Evolutionary conservation across 2,797 vertebrate genomes (phyloP).

Genomic region (Sebastes variabilis): DNA sequence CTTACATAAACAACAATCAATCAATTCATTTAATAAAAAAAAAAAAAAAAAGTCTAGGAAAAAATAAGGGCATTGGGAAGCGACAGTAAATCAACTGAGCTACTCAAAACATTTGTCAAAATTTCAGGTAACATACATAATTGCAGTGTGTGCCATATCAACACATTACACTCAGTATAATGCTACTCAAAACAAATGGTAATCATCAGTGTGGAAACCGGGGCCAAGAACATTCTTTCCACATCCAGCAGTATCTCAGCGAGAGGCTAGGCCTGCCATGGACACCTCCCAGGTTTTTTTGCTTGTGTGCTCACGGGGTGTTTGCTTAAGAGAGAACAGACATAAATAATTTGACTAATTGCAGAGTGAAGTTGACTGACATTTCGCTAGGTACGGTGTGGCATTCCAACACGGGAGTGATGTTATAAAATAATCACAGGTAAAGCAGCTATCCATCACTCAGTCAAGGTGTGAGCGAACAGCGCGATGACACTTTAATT

Average conservation of each 20-base stretch:
- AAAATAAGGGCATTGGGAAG: neutral
- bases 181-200: slow-evolving; percentile 41
- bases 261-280: neutral
- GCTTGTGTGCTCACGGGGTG: slow-evolving; percentile 60
- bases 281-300: slow-evolving; percentile 42
- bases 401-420: slow-evolving; percentile 74
- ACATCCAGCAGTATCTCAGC: slow-evolving; percentile 27
- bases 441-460: slow-evolving; percentile 76
- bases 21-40: neutral
- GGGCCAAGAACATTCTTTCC: slow-evolving; percentile 70
- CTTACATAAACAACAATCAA: neutral
- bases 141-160: slow-evolving; percentile 33
- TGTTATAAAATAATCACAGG: slow-evolving; percentile 84
- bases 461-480: slow-evolving; percentile 65
- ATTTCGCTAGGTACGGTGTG: slow-evolving; percentile 57
- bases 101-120: slow-evolving; percentile 55
- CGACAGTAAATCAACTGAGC: slow-evolving; percentile 53
- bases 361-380: slow-evolving; percentile 79
- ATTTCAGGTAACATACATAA: slow-evolving; percentile 37
- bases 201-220: slow-evolving; percentile 35
- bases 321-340: slow-evolving; percentile 59
- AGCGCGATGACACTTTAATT: slow-evolving; percentile 79
- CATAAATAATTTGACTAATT: slow-evolving; percentile 81
- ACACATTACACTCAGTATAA: slow-evolving; percentile 49
- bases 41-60: neutral